Evolutionary conservation across 2,113 vertebrate species (phyloP), one percentile per base, ranked within the genome.

Genomic region (Pogonocichla stellata): DNA sequence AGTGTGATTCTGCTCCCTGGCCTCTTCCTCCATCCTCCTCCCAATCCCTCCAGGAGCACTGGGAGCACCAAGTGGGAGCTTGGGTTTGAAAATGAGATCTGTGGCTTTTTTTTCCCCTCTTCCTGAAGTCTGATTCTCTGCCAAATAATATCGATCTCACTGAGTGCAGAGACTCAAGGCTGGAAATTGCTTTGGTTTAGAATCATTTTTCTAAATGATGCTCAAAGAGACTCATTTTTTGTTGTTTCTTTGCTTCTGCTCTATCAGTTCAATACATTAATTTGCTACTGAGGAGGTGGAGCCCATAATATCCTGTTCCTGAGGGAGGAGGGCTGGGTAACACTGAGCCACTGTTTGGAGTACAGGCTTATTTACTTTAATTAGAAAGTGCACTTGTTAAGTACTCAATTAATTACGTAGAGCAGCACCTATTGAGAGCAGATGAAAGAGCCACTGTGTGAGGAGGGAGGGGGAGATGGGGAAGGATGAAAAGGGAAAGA

Each of bases 311-410:
- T 97, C 94, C 58, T 70, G 80, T 92, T 97, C 90, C 71, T 60
- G 65, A 92, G 95, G 92, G 92, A 91, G 78, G 86, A 62, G 61
- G 34, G 81, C 91, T 64, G 69, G 58, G 15, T 74, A 96, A 94
- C 95, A 97, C 96, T 95, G 86, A 92, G 38, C 19, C 82, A 88
- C 94, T 97, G 93, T 98, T 95, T 88, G 33, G 9, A 82, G 25
- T 42, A 66, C 36, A 53, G 91, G 88, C 91, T 95, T 97, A 80
- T 97, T 98, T 97, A 96, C 95, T 95, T 96, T 95, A 84, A 91
- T 94, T 97, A 96, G 95, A 96, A 96, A 96, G 86, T 78, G 93
- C 50, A 42, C 91, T 97, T 93, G 67, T 95, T 92, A 65, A 93
- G 78, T 80, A 86, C 82, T 92, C 47, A 16, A 88, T 92, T 97